Evolutionary conservation across 2,113 vertebrate genomes (phyloP).

Genomic region (Elephantulus edwardii): DNA sequence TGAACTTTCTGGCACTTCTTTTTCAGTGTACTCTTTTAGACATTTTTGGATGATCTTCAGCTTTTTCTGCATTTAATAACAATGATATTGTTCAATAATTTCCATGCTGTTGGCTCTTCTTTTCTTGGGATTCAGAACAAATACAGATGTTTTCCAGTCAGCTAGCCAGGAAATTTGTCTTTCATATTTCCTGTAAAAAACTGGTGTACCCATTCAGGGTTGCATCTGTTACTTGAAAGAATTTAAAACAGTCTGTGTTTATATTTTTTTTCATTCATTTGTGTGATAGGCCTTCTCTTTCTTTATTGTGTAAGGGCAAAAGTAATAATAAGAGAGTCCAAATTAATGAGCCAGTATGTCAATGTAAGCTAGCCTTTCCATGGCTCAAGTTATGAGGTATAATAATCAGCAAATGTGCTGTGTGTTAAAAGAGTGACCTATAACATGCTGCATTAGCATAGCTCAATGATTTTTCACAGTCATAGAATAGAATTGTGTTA

Average conservation of each 20-base stretch:
- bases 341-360: fast-evolving
- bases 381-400: fast-evolving
- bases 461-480: background rate
- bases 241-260: background rate
- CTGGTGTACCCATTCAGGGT: too few relatives aligned
- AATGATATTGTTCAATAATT: too few relatives aligned
- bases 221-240: too few relatives aligned
- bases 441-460: fast-evolving
- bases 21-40: too few relatives aligned
- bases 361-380: fast-evolving
- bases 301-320: background rate
- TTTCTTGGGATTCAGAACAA: too few relatives aligned
- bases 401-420: background rate
- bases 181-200: too few relatives aligned
- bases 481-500: background rate
- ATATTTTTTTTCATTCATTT: fast-evolving
- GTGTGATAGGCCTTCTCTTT: background rate
- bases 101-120: too few relatives aligned
- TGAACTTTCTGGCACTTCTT: too few relatives aligned
- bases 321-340: background rate
- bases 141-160: too few relatives aligned
- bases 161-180: too few relatives aligned
- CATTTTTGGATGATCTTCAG: too few relatives aligned
- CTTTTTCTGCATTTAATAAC: too few relatives aligned
- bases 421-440: background rate